Evolutionary conservation across 2,888 invertebrate species (phyloP).

Genomic region (Spisula solida): DNA sequence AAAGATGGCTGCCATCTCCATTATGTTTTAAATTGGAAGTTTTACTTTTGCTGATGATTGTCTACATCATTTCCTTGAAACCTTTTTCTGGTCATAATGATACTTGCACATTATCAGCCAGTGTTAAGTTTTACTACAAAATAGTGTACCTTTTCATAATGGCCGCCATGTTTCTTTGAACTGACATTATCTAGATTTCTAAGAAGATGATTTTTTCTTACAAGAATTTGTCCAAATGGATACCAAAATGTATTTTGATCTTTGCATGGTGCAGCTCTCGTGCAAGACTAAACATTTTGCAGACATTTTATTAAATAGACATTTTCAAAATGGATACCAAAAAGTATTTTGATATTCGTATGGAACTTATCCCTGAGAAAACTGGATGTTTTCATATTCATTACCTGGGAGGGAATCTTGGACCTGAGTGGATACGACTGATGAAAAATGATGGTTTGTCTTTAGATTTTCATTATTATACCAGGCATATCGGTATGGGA

Average conservation of each 20-base stretch:
- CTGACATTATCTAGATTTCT: background rate
- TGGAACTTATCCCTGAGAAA: conserved; percentile 43
- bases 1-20: conserved; percentile 5
- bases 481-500: no score
- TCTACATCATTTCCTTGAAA: no score
- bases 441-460: background rate
- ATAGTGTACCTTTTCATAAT: background rate
- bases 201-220: background rate
- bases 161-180: background rate
- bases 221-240: background rate
- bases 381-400: conserved; percentile 25
- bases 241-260: no score
- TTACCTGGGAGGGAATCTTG: background rate
- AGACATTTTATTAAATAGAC: background rate
- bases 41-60: background rate
- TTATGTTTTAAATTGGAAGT: background rate
- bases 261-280: no score
- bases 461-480: no score
- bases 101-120: no score
- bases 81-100: no score
- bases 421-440: background rate
- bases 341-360: conserved; percentile 37
- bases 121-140: background rate
- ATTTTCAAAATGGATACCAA: background rate
- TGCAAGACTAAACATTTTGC: background rate